Base-by-base conservation (phyloP, 2,797 vertebrate species). In the Gouania willdenowi region DNA sequence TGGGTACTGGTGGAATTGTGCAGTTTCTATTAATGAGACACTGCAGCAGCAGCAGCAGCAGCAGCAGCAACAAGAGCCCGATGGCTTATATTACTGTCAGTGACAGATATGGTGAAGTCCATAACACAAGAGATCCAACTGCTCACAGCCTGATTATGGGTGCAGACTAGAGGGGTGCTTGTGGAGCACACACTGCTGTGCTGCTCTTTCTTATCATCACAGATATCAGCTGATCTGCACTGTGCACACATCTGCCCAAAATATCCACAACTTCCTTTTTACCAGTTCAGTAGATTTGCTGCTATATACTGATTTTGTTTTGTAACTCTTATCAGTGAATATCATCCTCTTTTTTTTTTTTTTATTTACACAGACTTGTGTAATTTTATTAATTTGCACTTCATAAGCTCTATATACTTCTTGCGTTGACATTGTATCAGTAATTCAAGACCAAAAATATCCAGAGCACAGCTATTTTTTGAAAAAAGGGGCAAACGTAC, bases 61-160 rank as follows among this genome's bases (percentile, higher is more conserved):
- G n/a, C n/a, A n/a, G n/a, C n/a, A n/a, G n/a, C n/a, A n/a, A 71
- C 30, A 38, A 7, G 14, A 22, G 5, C 26, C 8, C 41, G 57
- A 20, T 51, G 44, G 47, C 43, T 38, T 52, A 42, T 81, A 73
- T n/a, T n/a, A 75, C 61, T 84, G 82, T 45, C 61, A 15, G 58
- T 41, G 38, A 51, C 41, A 79, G 83, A 85, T 87, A 86, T 75
- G 65, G 32, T 51, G 32, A 47, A 52, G 30, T 6, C 26, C 28
- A 43, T 13, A 63, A 59, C 41, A 26, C 26, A 28, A 31, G 38
- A 49, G 56, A 58, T 79, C 49, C 16, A 49, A 34, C 50, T 62
- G 50, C 25, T 54, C 10, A 23, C 19, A 18, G 48, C 49, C 5
- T 59, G 66, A 75, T 75, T 65, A 43, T 47, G 40, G 62, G 19